These are phyloP conservation scores for Athalia cordata DNA, from an alignment of 2,888 invertebrate species.

Conservation along the genomic window DNA sequence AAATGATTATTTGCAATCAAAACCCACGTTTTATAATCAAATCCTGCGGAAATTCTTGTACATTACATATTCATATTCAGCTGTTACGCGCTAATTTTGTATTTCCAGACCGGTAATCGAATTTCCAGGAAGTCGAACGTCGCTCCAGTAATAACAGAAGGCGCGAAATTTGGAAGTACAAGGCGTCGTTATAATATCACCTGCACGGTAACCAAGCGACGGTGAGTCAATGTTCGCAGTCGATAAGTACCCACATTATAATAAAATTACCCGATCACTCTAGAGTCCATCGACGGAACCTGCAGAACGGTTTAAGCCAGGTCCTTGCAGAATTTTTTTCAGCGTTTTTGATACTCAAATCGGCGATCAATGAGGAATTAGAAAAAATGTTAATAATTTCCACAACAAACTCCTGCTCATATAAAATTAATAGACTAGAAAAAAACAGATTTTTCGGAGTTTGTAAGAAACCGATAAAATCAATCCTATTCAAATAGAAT, in stretches of 20 bases:
- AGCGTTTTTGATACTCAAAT: no score
- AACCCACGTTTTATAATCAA: no score
- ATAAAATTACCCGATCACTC: background rate
- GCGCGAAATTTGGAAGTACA: background rate
- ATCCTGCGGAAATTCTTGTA: background rate
- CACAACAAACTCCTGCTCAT: no score
- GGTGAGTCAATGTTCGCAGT: background rate
- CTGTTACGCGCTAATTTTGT: background rate
- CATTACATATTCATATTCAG: slow-evolving; percentile 7
- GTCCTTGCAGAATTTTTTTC: background rate
- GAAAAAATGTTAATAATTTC: no score
- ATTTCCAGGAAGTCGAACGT: no score
- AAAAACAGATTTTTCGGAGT: background rate
- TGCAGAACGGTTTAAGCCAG: background rate
- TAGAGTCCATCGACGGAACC: background rate
- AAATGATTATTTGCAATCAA: background rate
- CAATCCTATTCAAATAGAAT: background rate
- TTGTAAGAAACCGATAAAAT: background rate
- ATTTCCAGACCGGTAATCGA: no score
- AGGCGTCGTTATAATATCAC: background rate
- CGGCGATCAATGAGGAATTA: no score
- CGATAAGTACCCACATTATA: slow-evolving; percentile 18
- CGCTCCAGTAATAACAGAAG: background rate
- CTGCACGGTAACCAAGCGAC: slow-evolving; percentile 12
- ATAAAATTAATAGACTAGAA: background rate